Evolutionary conservation across 2,888 invertebrate species (phyloP).

Genomic region (Mesoligia furuncula): DNA sequence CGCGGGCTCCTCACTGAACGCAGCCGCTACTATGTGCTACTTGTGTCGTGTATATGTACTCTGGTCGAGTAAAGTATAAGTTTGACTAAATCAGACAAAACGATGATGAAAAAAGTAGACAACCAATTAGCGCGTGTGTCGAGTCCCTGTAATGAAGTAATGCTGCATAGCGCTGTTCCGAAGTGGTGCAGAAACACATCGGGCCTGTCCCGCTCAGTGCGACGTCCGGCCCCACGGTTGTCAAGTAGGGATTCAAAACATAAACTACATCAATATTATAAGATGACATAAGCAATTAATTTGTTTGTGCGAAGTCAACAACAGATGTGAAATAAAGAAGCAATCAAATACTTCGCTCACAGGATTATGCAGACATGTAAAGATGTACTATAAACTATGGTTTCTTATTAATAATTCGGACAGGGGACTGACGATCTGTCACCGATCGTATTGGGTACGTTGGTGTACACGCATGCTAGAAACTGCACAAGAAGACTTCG

Average conservation of each 20-base stretch:
- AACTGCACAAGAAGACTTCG: background rate
- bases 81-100: background rate
- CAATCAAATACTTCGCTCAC: background rate
- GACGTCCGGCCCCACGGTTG: background rate
- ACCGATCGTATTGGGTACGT: background rate
- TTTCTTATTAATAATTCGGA: background rate
- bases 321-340: background rate
- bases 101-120: background rate
- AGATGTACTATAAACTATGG: background rate
- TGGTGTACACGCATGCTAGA: background rate
- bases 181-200: background rate
- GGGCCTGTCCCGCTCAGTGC: background rate
- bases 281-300: background rate
- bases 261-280: slow-evolving; percentile 3
- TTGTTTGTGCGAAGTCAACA: background rate
- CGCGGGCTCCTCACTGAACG: background rate
- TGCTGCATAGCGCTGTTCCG: background rate
- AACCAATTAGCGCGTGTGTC: no score
- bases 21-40: background rate
- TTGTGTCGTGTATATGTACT: background rate
- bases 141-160: background rate
- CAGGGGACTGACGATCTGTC: background rate
- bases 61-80: background rate
- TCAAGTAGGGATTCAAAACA: background rate
- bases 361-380: background rate